Conservation (phyloP, 2,888 invertebrate genomes). For the Phyto melanocephala region DNA sequence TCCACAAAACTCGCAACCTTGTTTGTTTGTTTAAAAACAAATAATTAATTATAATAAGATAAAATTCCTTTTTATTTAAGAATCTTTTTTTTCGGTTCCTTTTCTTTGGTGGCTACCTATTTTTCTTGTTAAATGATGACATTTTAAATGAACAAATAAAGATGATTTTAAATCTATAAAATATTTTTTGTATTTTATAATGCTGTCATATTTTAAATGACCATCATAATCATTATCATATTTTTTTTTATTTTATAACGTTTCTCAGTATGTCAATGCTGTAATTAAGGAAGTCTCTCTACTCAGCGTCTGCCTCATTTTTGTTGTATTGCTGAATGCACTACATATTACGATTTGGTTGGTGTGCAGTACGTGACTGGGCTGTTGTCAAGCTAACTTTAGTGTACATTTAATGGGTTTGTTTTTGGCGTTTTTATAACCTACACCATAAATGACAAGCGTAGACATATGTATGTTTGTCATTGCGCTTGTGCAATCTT, state of each 20-base stretch:
- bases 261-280: constrained; percentile 1
- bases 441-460: too few relatives aligned
- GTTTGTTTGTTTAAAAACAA: too few relatives aligned
- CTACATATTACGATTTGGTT: neutral
- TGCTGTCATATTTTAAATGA: constrained; percentile 46
- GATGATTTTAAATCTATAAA: neutral
- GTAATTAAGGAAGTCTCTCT: constrained; percentile 34
- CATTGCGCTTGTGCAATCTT: too few relatives aligned
- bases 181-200: constrained; percentile 18
- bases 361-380: constrained; percentile 1
- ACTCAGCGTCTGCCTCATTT: neutral
- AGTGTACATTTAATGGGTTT: constrained; percentile 40
- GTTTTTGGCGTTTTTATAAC: constrained; percentile 25
- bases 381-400: constrained; percentile 32
- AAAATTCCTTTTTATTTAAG: too few relatives aligned
- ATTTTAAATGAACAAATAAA: constrained; percentile 36
- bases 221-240: constrained; percentile 41
- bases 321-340: too few relatives aligned
- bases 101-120: neutral
- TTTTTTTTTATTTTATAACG: constrained; percentile 21
- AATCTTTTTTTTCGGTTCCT: too few relatives aligned
- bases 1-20: too few relatives aligned
- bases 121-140: constrained; percentile 17
- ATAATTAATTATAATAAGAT: too few relatives aligned
- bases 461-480: too few relatives aligned